Percentiles rank a stretch among this genome's conserved stretches.
phyloP scores from a whole-genome alignment of 2,888 invertebrate genomes.

The Scelioninae gen. 1 region DNA sequence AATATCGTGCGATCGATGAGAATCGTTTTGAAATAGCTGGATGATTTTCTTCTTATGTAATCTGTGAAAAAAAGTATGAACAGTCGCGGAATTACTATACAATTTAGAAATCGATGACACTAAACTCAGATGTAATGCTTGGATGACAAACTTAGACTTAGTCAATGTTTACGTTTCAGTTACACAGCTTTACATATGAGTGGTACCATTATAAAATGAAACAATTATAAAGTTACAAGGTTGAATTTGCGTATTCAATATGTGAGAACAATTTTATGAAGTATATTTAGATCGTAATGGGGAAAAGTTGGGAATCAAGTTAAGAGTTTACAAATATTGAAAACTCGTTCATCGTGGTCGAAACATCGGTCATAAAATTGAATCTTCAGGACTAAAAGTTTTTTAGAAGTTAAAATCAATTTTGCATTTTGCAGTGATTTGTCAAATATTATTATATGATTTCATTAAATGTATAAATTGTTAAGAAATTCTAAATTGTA shows the following conservation, averaged over 20 bases:
- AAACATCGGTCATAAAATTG: slow-evolving; percentile 16
- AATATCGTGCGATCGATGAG: slow-evolving; percentile 18
- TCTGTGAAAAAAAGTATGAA: too few relatives aligned
- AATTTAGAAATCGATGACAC: slow-evolving; percentile 10
- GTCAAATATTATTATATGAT: too few relatives aligned
- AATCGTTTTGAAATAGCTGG: slow-evolving; percentile 12
- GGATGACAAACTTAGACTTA: too few relatives aligned
- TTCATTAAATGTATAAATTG: too few relatives aligned
- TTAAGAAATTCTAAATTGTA: too few relatives aligned
- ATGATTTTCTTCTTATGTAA: slow-evolving; percentile 19
- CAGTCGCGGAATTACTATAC: slow-evolving; percentile 2
- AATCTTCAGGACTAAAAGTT: slow-evolving; percentile 2
- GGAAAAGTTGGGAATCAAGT: slow-evolving; percentile 21
- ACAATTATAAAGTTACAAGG: background rate
- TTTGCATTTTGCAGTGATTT: too few relatives aligned
- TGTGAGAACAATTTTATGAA: background rate
- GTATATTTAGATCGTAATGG: background rate
- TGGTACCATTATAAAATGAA: background rate
- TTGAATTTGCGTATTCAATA: background rate
- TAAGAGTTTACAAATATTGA: slow-evolving; percentile 36
- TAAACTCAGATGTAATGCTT: background rate
- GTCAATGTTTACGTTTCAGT: too few relatives aligned
- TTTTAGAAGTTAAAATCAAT: background rate
- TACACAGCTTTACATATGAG: too few relatives aligned
- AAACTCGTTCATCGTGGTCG: slow-evolving; percentile 16